These are phyloP conservation scores for Heliconius ethilla DNA, from an alignment of 2,888 invertebrate species.

Conservation along the genomic window DNA sequence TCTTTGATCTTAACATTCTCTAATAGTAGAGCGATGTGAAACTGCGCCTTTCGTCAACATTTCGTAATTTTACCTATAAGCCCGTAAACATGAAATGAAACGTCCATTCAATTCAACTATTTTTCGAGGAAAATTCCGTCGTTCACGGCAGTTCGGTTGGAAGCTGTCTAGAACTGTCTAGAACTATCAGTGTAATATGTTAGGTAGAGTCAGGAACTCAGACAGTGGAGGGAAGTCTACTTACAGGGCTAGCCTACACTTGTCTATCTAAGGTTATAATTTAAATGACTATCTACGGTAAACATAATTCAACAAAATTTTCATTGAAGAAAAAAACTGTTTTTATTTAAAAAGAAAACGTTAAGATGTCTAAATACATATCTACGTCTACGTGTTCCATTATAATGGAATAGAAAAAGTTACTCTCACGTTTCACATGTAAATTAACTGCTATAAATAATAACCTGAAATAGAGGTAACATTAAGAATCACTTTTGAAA, in stretches of 20 bases:
- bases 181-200: too few species aligned
- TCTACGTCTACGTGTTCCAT: neutral
- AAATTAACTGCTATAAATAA: neutral
- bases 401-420: neutral
- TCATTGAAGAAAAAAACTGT: too few species aligned
- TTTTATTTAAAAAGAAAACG: too few species aligned
- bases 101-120: too few species aligned
- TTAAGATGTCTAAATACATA: too few species aligned
- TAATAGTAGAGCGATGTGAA: slow-evolving; percentile 8
- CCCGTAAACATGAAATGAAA: neutral
- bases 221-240: neutral
- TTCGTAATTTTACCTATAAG: neutral
- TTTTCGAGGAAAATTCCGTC: too few species aligned
- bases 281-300: too few species aligned
- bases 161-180: neutral
- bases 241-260: too few species aligned
- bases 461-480: neutral
- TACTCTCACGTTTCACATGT: neutral
- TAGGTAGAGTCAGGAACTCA: neutral
- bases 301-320: too few species aligned
- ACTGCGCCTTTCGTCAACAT: neutral
- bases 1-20: slow-evolving; percentile 9
- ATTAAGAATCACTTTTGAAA: slow-evolving; percentile 16
- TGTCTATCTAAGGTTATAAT: too few species aligned
- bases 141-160: too few species aligned